Percentiles rank a stretch among this genome's conserved stretches.
Conservation (phyloP, 1,140 invertebrate genomes). For the Bradysia coprophila region DNA sequence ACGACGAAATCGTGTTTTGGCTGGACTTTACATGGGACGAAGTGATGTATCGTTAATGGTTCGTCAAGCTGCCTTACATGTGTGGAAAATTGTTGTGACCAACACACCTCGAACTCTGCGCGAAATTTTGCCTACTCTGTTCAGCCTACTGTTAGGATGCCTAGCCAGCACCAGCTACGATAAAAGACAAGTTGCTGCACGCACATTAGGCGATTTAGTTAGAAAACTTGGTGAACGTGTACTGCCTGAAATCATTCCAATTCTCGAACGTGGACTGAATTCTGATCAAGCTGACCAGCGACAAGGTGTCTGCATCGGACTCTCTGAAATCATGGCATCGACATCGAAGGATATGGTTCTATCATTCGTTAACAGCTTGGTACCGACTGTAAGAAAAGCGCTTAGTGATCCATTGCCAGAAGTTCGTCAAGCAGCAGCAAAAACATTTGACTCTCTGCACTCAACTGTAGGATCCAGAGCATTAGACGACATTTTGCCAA, state of each 20-base stretch:
- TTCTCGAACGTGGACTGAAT: conserved; percentile 81
- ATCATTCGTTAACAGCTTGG: conserved; percentile 83
- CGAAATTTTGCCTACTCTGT: conserved; percentile 91
- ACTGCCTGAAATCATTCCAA: conserved; percentile 94
- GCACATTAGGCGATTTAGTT: conserved; percentile 93
- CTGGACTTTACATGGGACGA: conserved; percentile 93
- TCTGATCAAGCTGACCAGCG: conserved; percentile 82
- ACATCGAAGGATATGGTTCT: conserved; percentile 90
- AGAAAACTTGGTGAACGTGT: conserved; percentile 95
- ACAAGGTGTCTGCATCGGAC: conserved; percentile 94
- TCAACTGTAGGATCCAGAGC: conserved; percentile 84
- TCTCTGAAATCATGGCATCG: conserved; percentile 95
- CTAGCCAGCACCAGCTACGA: conserved; percentile 90
- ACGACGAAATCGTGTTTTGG: conserved; percentile 78
- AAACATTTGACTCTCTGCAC: conserved; percentile 92
- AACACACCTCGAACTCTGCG: conserved; percentile 92
- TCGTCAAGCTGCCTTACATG: conserved; percentile 88
- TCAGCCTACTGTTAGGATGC: conserved; percentile 78
- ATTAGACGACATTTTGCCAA: conserved; percentile 91
- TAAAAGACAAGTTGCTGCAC: conserved; percentile 86
- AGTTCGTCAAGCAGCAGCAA: conserved; percentile 85
- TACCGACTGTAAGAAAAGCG: conserved; percentile 91
- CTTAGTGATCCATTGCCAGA: conserved; percentile 83
- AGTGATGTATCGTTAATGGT: conserved; percentile 95
- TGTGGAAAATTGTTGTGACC: conserved; percentile 96